phyloP scores from a whole-genome alignment of 2,797 vertebrate species.

The Adrianichthys oophorus region DNA sequence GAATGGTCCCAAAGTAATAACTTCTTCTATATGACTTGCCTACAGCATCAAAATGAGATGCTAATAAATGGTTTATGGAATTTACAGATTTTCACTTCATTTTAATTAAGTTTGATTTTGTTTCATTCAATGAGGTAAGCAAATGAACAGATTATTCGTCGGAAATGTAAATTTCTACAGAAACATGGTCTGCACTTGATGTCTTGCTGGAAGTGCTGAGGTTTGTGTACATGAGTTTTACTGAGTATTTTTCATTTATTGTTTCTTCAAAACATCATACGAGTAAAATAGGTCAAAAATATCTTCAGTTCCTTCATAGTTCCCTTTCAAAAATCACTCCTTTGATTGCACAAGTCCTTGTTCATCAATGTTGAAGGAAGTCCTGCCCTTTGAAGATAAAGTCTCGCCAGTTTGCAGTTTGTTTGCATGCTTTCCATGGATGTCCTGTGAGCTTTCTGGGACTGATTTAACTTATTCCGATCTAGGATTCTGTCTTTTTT shows the following conservation, averaged over 20 bases:
- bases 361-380: slow-evolving; percentile 40
- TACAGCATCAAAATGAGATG: slow-evolving; percentile 28
- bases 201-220: slow-evolving; percentile 42
- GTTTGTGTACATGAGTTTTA: slow-evolving; percentile 42
- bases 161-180: slow-evolving; percentile 29
- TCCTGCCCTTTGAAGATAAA: slow-evolving; percentile 43
- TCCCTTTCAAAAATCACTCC: slow-evolving; percentile 27
- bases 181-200: slow-evolving; percentile 20
- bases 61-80: slow-evolving; percentile 40
- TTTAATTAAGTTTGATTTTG: too few relatives aligned
- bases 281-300: slow-evolving; percentile 29
- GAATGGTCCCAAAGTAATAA: slow-evolving; percentile 65
- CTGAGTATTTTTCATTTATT: slow-evolving; percentile 10
- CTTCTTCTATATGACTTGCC: slow-evolving; percentile 33
- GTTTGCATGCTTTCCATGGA: not conserved
- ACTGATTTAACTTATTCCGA: slow-evolving; percentile 36
- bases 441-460: slow-evolving; percentile 34
- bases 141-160: slow-evolving; percentile 46
- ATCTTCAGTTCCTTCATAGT: slow-evolving; percentile 19
- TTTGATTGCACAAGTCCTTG: slow-evolving; percentile 46
- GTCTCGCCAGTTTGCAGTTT: slow-evolving; percentile 8
- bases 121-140: slow-evolving; percentile 48
- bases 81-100: slow-evolving; percentile 31
- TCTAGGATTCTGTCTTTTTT: slow-evolving; percentile 93
- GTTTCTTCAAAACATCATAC: slow-evolving; percentile 38